Base-by-base conservation (phyloP, 2,888 invertebrate genomes). In the Drosophila atripex region DNA sequence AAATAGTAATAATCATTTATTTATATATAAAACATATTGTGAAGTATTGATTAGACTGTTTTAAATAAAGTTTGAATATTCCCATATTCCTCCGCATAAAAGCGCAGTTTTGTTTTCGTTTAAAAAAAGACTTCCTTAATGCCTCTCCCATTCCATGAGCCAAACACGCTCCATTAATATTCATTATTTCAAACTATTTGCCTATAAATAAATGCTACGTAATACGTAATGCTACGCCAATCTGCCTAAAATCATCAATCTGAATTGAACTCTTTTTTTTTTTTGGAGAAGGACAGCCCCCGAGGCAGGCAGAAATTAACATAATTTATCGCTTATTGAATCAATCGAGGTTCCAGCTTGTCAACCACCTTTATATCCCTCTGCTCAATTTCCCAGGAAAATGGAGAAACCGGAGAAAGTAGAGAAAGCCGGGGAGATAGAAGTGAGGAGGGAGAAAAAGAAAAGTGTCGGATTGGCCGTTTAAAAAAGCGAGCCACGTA, bases 401-500 rank as follows among this genome's bases (percentile, higher is more conserved):
- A 43, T 18, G 21, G 43, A 41, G 41, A 39, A 39, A 39, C 14
- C 38, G 14, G 14, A 18, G 41, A 43, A 43, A 43, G 21, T 21
- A 12, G 21, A 16, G 21, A 16, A 18, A 16, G 21, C 11, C 4
- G 12, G 11, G 11, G 18, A 41, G 21, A 7, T 11, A 8, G 1
- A 39, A 12, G 35, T 12, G 46, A 9, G 25, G 12, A n/a, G 23
- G n/a, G 56, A 38, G 54, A 14, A 38, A 8, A 41, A 14, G 14
- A 8, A 41, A 18, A 41, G 39, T 41, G 39, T 41, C 18, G 39
- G 53, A 54, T 68, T 66, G 51, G 68, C 53, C 47, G 55, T 68
- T 72, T 68, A 51, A 55, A 73, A 72, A 72, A 73, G 38, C 68
- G 55, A 73, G 18, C 74, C 72, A 73, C 72, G 72, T 72, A 68